Evolutionary conservation across 2,888 invertebrate species (phyloP).

Genomic region (Tortrix viridana): DNA sequence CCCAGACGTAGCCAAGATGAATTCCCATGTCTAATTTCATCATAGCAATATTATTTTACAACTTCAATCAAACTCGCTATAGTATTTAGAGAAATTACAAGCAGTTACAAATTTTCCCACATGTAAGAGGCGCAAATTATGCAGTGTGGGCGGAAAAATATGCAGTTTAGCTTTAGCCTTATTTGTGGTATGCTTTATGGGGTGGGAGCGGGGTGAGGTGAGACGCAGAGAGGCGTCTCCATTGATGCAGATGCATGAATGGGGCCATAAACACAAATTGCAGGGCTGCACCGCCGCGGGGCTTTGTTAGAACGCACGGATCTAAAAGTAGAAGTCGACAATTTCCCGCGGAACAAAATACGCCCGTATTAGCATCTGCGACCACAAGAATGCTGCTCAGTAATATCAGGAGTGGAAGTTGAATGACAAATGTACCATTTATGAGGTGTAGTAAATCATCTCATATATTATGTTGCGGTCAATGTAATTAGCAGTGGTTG

Average conservation of each 20-base stretch:
- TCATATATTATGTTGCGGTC: too few relatives aligned
- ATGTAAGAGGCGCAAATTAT: conserved; percentile 47
- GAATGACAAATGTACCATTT: too few relatives aligned
- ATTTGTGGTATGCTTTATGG: conserved; percentile 29
- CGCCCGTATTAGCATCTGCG: conserved; percentile 6
- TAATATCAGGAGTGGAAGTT: background rate
- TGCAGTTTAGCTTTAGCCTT: conserved; percentile 44
- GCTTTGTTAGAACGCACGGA: conserved; percentile 40
- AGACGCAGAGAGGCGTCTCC: conserved; percentile 49
- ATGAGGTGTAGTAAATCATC: too few relatives aligned
- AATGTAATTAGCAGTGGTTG: too few relatives aligned
- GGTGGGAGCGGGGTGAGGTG: conserved; percentile 41
- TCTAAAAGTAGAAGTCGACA: conserved; percentile 23
- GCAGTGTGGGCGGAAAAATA: conserved; percentile 53
- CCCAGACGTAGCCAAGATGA: background rate
- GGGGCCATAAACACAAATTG: conserved; percentile 61
- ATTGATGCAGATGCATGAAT: conserved; percentile 60
- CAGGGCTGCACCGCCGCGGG: conserved; percentile 50
- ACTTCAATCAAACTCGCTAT: conserved; percentile 27
- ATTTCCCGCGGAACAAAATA: conserved; percentile 16
- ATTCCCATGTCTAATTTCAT: conserved; percentile 30
- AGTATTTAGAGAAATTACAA: conserved; percentile 26
- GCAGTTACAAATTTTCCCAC: conserved; percentile 34
- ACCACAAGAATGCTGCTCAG: background rate
- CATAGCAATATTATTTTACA: conserved; percentile 26